Percentiles rank a stretch among this genome's conserved stretches.
Evolutionary conservation across 2,797 vertebrate species (phyloP).

Genomic region (Lepilemur ruficaudatus): DNA sequence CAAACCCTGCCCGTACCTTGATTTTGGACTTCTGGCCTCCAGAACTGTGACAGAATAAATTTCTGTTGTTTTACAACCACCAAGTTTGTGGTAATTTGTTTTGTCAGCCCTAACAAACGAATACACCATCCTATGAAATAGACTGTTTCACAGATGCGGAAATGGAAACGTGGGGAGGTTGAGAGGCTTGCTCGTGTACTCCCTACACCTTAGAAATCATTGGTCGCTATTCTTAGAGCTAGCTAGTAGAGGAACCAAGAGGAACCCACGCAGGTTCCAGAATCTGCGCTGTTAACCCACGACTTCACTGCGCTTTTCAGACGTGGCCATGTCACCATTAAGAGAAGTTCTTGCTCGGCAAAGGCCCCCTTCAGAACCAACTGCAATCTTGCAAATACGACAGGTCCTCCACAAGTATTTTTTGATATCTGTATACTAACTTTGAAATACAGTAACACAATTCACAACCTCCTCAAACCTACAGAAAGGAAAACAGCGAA

Average conservation of each 20-base stretch:
- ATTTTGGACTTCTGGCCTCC: neutral
- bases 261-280: neutral
- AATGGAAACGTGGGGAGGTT: neutral
- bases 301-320: neutral
- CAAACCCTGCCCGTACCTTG: too few relatives aligned
- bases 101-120: rapidly evolving
- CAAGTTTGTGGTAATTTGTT: neutral
- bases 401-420: rapidly evolving
- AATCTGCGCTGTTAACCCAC: neutral
- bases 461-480: neutral
- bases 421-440: neutral
- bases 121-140: rapidly evolving
- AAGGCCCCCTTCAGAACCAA: neutral
- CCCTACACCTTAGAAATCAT: neutral
- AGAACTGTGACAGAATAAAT: rapidly evolving
- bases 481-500: neutral
- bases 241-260: neutral
- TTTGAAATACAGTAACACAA: neutral
- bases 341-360: neutral
- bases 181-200: too few relatives aligned
- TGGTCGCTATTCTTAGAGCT: neutral
- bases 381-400: too few relatives aligned
- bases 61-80: neutral
- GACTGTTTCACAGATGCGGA: neutral
- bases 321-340: neutral